Evolutionary conservation across 2,113 vertebrate species (phyloP).

Genomic region (Proterorhinus semilunaris): DNA sequence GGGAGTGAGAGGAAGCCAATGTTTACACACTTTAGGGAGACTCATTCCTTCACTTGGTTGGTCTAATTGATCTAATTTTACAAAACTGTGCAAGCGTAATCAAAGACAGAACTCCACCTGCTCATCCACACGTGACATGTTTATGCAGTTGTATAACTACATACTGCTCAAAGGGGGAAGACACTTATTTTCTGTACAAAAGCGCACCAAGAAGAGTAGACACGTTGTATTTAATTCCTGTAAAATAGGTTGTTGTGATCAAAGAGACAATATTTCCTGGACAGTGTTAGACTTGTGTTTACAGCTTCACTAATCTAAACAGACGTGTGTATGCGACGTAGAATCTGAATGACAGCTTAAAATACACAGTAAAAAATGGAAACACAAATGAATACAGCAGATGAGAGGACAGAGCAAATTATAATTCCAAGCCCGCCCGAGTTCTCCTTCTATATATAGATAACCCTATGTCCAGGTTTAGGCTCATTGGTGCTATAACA

Average conservation of each 20-base stretch:
- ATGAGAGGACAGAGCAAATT: background rate
- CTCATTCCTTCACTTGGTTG: conserved; percentile 23
- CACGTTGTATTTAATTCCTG: no score
- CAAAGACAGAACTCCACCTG: conserved; percentile 17
- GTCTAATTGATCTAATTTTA: conserved; percentile 15
- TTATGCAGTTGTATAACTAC: no score
- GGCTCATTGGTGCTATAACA: no score
- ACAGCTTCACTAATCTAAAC: conserved; percentile 10
- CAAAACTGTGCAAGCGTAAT: conserved; percentile 19
- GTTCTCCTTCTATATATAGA: no score
- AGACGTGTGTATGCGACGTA: conserved; percentile 8
- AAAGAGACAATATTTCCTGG: conserved; percentile 9
- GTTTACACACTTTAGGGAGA: conserved; percentile 21
- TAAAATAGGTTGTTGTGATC: conserved; percentile 7
- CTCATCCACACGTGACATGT: no score
- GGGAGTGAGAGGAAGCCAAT: no score
- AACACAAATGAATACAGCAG: conserved; percentile 4
- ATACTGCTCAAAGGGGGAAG: no score
- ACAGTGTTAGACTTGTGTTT: conserved; percentile 21
- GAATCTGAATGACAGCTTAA: conserved; percentile 10
- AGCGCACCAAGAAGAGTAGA: no score
- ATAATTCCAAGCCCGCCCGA: no score
- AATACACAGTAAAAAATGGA: background rate
- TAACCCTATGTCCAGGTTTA: no score
- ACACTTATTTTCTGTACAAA: no score